Conservation (phyloP, 2,797 vertebrate species). For the Arremon aurantiirostris region DNA sequence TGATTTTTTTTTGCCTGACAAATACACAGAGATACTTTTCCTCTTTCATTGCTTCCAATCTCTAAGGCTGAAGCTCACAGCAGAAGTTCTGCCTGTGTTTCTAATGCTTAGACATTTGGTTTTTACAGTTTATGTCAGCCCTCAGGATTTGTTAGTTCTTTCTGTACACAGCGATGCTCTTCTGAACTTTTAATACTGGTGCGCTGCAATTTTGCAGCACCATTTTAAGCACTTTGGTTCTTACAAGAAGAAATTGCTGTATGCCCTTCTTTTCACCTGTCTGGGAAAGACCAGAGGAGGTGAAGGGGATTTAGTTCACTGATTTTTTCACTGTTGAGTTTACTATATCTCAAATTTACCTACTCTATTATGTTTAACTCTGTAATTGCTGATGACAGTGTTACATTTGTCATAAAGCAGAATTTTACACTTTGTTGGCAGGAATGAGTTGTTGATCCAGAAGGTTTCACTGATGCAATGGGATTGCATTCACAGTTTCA, state of each 20-base stretch:
- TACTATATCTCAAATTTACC: neutral
- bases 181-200: neutral
- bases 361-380: neutral
- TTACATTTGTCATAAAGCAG: neutral
- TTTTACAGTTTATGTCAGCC: neutral
- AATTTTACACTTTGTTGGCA: neutral
- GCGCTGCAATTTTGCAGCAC: neutral
- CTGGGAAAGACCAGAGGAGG: neutral
- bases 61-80: neutral
- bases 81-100: neutral
- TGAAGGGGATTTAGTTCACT: neutral
- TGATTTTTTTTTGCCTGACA: neutral
- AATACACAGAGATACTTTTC: neutral
- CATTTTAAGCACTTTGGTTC: neutral
- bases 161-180: accelerated
- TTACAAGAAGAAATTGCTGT: neutral
- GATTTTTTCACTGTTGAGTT: neutral
- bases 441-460: neutral
- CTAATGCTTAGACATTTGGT: neutral
- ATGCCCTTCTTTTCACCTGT: neutral
- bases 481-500: neutral
- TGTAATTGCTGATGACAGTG: neutral
- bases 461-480: neutral
- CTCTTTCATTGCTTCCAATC: neutral
- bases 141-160: neutral